Base-by-base conservation (phyloP, 2,888 invertebrate genomes). In the Microctonus aethiopoides region DNA sequence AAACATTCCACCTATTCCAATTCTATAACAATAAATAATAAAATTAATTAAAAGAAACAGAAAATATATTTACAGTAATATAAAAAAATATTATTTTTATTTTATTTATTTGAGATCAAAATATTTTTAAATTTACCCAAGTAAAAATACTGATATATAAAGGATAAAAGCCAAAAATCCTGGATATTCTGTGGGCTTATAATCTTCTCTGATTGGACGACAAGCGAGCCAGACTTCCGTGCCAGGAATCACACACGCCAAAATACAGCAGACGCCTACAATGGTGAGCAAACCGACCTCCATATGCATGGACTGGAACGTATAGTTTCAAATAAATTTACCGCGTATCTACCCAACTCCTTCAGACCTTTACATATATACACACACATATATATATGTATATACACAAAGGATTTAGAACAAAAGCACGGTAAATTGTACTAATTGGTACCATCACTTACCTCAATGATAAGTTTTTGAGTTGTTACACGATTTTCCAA, bases 261-360 rank as follows among this genome's bases (percentile, higher is more conserved):
- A 87, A 79, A 92, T 88, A 62, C 90, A 88, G 76, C 92, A 91
- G 57, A 91, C 84, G 73, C 90, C 89, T 81, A 92, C 88, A 77
- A 91, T 87, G 16, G 88, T 89, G 71, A 93, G 88, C 82, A 93
- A 92, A 51, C 91, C 91, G 13, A 91, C 91, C 83, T 93, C 93
- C 81, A 92, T 88, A 87, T 91, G 91, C 79, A 93, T 88, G 61
- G 92, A 91, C 93, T 93, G 88, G 57, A 88, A 89, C 76, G 70
- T 72, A 46, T 16, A 46, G 46, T 46, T 68, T 24, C 60, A 46
- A 70, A 72, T 73, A 61, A 71, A 72, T 71, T 62, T 60, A 29
- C 52, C 29, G 54, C 65, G 65, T 54, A 64, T 72, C 46, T 71
- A 54, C 46, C 16, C n/a, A 64, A 68, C 71, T 57, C 41, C 34